These are phyloP conservation scores for Aphelenchoides besseyi DNA, from an alignment of 1,140 invertebrate genomes.

Conservation along the genomic window DNA sequence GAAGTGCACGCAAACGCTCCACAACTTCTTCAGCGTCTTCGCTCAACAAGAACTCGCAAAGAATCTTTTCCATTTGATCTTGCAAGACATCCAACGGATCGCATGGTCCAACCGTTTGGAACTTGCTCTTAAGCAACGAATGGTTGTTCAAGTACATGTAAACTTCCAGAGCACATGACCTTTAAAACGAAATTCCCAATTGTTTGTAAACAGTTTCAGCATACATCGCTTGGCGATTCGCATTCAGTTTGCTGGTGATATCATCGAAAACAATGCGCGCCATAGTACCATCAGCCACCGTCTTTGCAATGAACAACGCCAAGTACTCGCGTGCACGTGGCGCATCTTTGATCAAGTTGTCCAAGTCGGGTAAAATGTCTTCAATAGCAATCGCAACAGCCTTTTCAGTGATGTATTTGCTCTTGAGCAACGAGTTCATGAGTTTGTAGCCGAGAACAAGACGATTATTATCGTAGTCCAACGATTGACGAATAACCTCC, in stretches of 20 bases:
- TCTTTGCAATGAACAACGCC: constrained; percentile 10
- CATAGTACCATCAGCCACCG: not conserved
- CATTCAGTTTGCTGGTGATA: constrained; percentile 23
- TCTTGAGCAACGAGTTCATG: not conserved
- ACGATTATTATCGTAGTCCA: constrained; percentile 9
- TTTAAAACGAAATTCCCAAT: not conserved
- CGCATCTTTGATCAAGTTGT: constrained; percentile 7
- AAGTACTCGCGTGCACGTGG: constrained; percentile 9
- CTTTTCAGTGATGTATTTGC: not conserved
- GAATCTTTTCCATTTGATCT: constrained; percentile 42
- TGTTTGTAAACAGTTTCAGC: not conserved
- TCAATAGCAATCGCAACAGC: constrained; percentile 1
- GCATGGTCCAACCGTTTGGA: not conserved
- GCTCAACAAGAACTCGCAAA: constrained; percentile 35
- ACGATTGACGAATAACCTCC: constrained; percentile 10
- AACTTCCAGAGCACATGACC: constrained; percentile 20
- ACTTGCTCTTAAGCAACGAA: constrained; percentile 11
- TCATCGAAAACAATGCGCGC: constrained; percentile 12
- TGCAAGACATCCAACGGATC: constrained; percentile 34
- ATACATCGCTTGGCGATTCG: constrained; percentile 13
- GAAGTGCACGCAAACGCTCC: constrained; percentile 33
- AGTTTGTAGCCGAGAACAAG: constrained; percentile 10
- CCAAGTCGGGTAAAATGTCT: constrained; percentile 1
- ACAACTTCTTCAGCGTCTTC: constrained; percentile 36
- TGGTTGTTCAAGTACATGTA: constrained; percentile 14